phyloP scores from a whole-genome alignment of 2,113 vertebrate species.

The Piliocolobus tephrosceles region DNA sequence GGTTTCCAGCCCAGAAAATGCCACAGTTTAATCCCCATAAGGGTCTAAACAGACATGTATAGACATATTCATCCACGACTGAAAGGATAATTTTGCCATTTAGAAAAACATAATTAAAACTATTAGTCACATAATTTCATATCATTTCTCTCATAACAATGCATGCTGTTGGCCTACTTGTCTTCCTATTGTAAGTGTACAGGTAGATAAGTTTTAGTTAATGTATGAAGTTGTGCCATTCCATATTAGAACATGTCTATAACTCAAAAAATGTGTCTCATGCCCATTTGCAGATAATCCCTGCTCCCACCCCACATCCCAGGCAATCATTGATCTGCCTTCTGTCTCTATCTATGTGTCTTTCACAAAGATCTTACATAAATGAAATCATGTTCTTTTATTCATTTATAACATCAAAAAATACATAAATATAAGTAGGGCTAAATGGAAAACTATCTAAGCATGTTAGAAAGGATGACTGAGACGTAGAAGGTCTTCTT shows the following conservation, averaged over 20 bases:
- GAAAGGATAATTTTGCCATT: slow-evolving; percentile 61
- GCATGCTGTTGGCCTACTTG: slow-evolving; percentile 80
- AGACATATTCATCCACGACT: slow-evolving; percentile 63
- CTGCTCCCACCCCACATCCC: not conserved
- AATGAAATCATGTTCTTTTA: not conserved
- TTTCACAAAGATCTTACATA: not conserved
- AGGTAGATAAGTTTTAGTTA: not conserved
- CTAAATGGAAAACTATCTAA: not conserved
- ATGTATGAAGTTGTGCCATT: not conserved
- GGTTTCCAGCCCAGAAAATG: not conserved
- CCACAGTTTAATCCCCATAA: slow-evolving; percentile 45
- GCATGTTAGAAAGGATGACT: not conserved
- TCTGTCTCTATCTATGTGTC: not conserved
- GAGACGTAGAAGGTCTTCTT: not conserved
- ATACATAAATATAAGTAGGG: not conserved
- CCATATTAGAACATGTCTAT: not conserved
- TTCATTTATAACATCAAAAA: not conserved
- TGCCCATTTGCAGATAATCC: not conserved
- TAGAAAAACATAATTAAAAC: slow-evolving; percentile 57
- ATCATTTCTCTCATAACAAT: not conserved
- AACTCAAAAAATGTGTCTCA: not conserved
- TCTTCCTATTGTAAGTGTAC: slow-evolving; percentile 67
- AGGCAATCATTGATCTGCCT: not conserved
- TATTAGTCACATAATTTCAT: not conserved
- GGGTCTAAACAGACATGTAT: slow-evolving; percentile 55